phyloP scores from a whole-genome alignment of 2,113 vertebrate species.

The Albula goreensis region DNA sequence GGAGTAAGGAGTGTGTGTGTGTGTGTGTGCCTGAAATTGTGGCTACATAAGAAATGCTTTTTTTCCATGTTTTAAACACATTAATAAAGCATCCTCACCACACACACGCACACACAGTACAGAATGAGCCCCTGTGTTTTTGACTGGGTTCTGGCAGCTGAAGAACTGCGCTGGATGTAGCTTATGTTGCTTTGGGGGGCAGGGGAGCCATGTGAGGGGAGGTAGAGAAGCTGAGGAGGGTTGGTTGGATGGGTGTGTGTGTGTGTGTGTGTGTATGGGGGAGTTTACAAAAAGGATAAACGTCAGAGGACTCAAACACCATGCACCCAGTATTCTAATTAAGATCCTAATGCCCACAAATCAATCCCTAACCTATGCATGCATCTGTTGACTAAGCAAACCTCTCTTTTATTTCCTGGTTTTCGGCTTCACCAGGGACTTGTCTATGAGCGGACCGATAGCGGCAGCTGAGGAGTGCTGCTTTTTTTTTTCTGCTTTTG shows the following conservation, averaged over 20 bases:
- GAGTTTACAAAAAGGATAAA: constrained; percentile 75
- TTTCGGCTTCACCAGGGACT: constrained; percentile 51
- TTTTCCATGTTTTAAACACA: not conserved
- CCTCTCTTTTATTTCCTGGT: constrained; percentile 3
- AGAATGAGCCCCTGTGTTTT: not conserved
- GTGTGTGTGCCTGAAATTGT: constrained; percentile 36
- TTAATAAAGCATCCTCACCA: not conserved
- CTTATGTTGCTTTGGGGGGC: constrained; percentile 46
- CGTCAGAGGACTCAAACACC: constrained; percentile 69
- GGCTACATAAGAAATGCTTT: constrained; percentile 19
- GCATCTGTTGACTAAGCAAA: constrained; percentile 17
- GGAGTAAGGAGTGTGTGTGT: not conserved
- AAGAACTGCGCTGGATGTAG: constrained; percentile 52
- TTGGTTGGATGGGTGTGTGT: constrained; percentile 16
- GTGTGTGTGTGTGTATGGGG: not conserved
- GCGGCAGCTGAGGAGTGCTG: constrained; percentile 43
- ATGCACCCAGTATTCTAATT: constrained; percentile 58
- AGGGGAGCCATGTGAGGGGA: constrained; percentile 45
- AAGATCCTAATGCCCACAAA: constrained; percentile 64
- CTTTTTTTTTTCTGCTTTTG: not conserved
- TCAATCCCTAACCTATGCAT: constrained; percentile 5
- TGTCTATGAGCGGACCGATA: constrained; percentile 52
- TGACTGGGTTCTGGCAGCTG: constrained; percentile 44
- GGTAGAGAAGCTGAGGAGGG: constrained; percentile 27
- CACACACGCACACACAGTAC: not conserved